Evolutionary conservation across 2,888 invertebrate genomes (phyloP).

Genomic region (Bedellia somnulentella): DNA sequence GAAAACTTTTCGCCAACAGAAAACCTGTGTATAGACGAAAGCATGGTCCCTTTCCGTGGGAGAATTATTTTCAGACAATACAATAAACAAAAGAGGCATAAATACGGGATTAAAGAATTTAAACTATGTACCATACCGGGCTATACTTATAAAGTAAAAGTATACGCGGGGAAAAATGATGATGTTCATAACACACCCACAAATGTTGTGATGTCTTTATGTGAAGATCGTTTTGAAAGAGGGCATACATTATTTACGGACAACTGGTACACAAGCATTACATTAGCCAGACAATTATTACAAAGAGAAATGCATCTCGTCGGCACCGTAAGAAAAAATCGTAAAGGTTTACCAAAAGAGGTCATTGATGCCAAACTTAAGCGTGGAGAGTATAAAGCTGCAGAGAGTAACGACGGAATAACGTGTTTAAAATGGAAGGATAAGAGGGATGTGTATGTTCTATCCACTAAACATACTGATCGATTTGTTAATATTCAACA

Average conservation of each 20-base stretch:
- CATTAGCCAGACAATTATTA: constrained; percentile 9
- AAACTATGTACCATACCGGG: constrained; percentile 15
- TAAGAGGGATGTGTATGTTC: constrained; percentile 4
- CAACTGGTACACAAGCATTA: constrained; percentile 13
- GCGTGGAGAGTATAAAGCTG: constrained; percentile 2
- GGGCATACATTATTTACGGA: constrained; percentile 12
- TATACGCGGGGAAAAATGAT: background rate
- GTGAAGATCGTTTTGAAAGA: constrained; percentile 10
- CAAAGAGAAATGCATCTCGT: constrained; percentile 10
- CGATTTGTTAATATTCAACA: background rate
- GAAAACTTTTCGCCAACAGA: constrained; percentile 2
- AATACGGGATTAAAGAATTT: constrained; percentile 16
- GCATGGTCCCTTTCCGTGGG: constrained; percentile 3
- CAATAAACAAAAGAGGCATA: constrained; percentile 13
- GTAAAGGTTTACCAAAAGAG: too few relatives aligned
- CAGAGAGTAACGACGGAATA: constrained; percentile 5
- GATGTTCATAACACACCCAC: constrained; percentile 7
- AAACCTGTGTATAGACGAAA: constrained; percentile 2
- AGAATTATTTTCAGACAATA: constrained; percentile 8
- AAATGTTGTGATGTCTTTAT: constrained; percentile 10
- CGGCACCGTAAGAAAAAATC: constrained; percentile 8
- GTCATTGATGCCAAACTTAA: too few relatives aligned
- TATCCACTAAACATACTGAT: constrained; percentile 5
- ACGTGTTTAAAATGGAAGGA: constrained; percentile 7
- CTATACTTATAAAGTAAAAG: constrained; percentile 7